A percentile compares a stretch with the other conserved stretches of the same genome.
These are phyloP conservation scores for Hippocampus zosterae DNA, from an alignment of 2,113 vertebrate species.

Conservation along the genomic window DNA sequence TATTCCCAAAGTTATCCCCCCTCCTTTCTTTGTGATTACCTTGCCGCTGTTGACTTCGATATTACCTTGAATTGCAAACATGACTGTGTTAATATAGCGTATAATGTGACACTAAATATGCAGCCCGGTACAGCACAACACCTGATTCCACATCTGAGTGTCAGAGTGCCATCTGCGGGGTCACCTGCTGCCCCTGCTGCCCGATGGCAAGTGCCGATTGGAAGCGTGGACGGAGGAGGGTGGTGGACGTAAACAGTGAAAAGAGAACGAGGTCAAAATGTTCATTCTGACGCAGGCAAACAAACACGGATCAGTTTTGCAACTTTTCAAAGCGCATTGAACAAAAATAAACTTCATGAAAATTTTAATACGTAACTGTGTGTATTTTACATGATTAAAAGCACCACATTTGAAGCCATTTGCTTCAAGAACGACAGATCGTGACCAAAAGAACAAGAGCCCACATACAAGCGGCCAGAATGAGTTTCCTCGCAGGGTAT, in stretches of 20 bases:
- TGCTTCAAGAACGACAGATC: no score
- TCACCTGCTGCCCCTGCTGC: constrained; percentile 54
- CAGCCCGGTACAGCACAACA: constrained; percentile 63
- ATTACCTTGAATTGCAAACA: constrained; percentile 72
- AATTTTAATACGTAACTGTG: no score
- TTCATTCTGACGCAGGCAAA: neutral
- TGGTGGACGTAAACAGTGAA: neutral
- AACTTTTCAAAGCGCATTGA: neutral
- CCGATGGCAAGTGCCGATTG: neutral
- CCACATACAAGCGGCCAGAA: no score
- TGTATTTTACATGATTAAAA: no score
- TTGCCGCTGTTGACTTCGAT: constrained; percentile 64
- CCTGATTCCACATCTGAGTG: constrained; percentile 73
- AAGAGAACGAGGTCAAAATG: neutral
- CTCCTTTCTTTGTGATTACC: constrained; percentile 11
- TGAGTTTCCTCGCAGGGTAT: no score
- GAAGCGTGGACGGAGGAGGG: neutral
- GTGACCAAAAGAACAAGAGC: no score
- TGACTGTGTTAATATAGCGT: constrained; percentile 69
- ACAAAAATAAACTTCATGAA: neutral
- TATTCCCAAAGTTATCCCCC: constrained; percentile 58
- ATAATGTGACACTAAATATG: constrained; percentile 78
- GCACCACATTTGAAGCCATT: no score
- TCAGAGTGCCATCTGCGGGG: constrained; percentile 73
- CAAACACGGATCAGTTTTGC: neutral